Evolutionary conservation across 2,888 invertebrate species (phyloP).

Genomic region (Achlya flavicornis): DNA sequence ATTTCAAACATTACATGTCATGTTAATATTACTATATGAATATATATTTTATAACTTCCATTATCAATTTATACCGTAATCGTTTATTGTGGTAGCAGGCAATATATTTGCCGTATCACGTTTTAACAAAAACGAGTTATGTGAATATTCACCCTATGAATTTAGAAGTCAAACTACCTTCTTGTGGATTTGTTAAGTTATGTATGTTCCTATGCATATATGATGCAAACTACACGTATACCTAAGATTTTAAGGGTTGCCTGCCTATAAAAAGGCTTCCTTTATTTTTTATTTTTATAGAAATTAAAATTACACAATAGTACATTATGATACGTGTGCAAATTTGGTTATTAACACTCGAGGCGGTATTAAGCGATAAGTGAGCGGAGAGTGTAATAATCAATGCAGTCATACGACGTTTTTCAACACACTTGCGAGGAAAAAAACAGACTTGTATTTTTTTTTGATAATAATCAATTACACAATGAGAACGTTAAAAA

Average conservation of each 20-base stretch:
- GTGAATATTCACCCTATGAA: not conserved
- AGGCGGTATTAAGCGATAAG: too few species aligned
- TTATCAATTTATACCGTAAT: not conserved
- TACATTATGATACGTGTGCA: too few species aligned
- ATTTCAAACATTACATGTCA: constrained; percentile 19
- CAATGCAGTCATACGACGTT: too few species aligned
- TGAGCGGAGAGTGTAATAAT: too few species aligned
- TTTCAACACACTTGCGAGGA: too few species aligned
- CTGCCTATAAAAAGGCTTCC: not conserved
- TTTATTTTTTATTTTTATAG: too few species aligned
- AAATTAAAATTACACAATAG: too few species aligned
- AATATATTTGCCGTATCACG: not conserved
- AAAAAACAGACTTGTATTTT: too few species aligned
- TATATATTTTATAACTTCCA: not conserved
- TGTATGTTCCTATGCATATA: not conserved
- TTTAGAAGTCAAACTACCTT: not conserved
- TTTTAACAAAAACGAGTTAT: not conserved
- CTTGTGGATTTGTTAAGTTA: not conserved
- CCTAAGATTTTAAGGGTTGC: not conserved
- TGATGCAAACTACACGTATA: not conserved
- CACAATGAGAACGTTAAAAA: too few species aligned
- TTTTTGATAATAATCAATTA: too few species aligned
- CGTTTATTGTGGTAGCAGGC: not conserved
- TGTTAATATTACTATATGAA: not conserved
- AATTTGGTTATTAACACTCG: too few species aligned